Evolutionary conservation across 2,888 invertebrate species (phyloP), one percentile per base, ranked within the genome.

Genomic region (Stenichneumon culpator): DNA sequence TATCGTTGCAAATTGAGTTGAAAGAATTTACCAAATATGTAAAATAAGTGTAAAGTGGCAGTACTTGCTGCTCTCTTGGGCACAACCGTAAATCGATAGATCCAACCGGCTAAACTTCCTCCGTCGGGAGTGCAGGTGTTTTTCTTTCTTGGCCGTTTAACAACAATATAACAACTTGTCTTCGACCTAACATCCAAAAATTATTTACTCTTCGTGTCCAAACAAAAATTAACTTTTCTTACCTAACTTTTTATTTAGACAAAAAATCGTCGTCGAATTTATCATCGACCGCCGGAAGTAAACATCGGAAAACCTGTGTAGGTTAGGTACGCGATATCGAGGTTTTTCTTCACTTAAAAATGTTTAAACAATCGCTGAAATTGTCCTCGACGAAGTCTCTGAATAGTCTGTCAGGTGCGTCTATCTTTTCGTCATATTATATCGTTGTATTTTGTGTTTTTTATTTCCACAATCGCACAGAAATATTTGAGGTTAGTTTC

Each of bases 351-450:
- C 25, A 47, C 70, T 16, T 70, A 57, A 79, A 82, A 86, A 87
- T 88, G 87, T 88, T 88, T 39, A 89, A 87, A 86, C 86, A 86
- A 67, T 60, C 88, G 44, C 36, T 81, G 5, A 88, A 84, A 74
- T 73, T 87, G 57, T 86, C 81, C n/a, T 69, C 70, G n/a, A 63
- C 70, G 60, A 65, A 52, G 39, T 75, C 82, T 9, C 54, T 70
- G 2, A 86, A 78, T 54, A 74, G 63, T 54, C 25, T 86, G 28
- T 63, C 80, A 28, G 82, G 88, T 89, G 50, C 86, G 86, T 87
- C 25, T 5, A 32, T 16, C 60, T 7, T 50, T 47, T 28, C 39
- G 47, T 67, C 3, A 44, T 28, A 47, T 32, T 5, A 54, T 28
- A 47, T 39, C 3, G 19, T 54, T 60, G 16, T 25, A 65, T 44